A percentile compares a stretch with the other conserved stretches of the same genome.
Evolutionary conservation across 1,140 invertebrate genomes (phyloP).

Genomic region (Tetragonula clypearis): DNA sequence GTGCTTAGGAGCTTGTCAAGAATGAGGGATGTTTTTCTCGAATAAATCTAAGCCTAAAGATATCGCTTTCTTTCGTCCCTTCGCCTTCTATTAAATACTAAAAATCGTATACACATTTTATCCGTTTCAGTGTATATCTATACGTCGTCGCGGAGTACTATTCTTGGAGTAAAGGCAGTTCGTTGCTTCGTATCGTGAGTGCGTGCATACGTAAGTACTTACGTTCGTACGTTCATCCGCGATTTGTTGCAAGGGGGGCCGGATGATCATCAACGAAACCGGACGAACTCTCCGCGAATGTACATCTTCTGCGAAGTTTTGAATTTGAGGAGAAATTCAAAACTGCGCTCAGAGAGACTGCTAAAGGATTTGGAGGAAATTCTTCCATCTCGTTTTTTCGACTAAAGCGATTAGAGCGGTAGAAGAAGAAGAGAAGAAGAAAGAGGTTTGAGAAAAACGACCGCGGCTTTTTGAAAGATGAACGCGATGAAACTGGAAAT

Average conservation of each 20-base stretch:
- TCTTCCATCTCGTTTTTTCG: neutral
- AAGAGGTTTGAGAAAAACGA: neutral
- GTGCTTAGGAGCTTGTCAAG: rapidly evolving
- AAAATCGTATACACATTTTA: conserved; percentile 67
- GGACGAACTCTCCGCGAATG: neutral
- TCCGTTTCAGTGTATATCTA: conserved; percentile 61
- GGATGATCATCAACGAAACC: conserved; percentile 11
- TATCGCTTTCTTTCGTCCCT: conserved; percentile 39
- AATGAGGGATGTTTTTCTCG: too few species aligned
- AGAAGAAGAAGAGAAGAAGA: neutral
- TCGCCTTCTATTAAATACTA: conserved; percentile 53
- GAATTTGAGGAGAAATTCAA: too few species aligned
- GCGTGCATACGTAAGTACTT: neutral
- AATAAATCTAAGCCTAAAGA: neutral
- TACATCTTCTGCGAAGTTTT: neutral
- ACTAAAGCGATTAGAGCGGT: too few species aligned
- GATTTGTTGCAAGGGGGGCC: conserved; percentile 17
- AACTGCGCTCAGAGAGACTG: too few species aligned
- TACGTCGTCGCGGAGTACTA: conserved; percentile 62
- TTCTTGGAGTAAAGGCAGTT: conserved; percentile 68
- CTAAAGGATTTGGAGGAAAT: neutral
- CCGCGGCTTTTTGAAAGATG: neutral
- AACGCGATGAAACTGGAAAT: neutral
- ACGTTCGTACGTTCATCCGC: conserved; percentile 3
- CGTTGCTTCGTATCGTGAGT: conserved; percentile 36